A percentile compares a stretch with the other conserved stretches of the same genome.
phyloP scores from a whole-genome alignment of 2,888 invertebrate genomes.

The Hyposoter didymator region DNA sequence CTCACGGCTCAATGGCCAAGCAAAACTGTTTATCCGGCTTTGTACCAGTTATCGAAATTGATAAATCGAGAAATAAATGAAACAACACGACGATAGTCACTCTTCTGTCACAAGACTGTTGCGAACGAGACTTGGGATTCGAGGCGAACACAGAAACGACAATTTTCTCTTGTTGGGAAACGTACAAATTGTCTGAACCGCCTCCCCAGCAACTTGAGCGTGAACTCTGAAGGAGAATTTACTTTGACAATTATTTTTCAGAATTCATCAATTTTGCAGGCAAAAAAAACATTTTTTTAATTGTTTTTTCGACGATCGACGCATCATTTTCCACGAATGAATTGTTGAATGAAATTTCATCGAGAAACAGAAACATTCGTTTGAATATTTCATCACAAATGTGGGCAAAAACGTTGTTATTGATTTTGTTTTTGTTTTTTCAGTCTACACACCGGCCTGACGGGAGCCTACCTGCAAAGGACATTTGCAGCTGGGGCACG shows the following conservation, averaged over 20 bases:
- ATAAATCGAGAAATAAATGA: conserved; percentile 48
- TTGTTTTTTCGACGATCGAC: conserved; percentile 38
- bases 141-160: not conserved
- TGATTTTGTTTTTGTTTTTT: not conserved
- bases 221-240: not conserved
- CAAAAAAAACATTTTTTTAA: not conserved
- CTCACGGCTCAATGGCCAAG: conserved; percentile 55
- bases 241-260: not conserved
- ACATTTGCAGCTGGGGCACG: conserved; percentile 86
- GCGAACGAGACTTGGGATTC: not conserved
- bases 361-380: not conserved
- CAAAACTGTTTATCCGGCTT: conserved; percentile 67
- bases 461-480: conserved; percentile 82
- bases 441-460: conserved; percentile 72
- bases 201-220: not conserved
- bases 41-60: conserved; percentile 51
- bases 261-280: not conserved
- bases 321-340: conserved; percentile 13
- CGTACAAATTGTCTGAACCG: not conserved
- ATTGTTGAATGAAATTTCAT: not conserved
- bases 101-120: not conserved
- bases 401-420: not conserved
- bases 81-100: conserved; percentile 33
- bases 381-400: conserved; percentile 36
- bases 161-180: not conserved